phyloP scores from a whole-genome alignment of 2,797 vertebrate genomes.

The Gallinago nigripennis region DNA sequence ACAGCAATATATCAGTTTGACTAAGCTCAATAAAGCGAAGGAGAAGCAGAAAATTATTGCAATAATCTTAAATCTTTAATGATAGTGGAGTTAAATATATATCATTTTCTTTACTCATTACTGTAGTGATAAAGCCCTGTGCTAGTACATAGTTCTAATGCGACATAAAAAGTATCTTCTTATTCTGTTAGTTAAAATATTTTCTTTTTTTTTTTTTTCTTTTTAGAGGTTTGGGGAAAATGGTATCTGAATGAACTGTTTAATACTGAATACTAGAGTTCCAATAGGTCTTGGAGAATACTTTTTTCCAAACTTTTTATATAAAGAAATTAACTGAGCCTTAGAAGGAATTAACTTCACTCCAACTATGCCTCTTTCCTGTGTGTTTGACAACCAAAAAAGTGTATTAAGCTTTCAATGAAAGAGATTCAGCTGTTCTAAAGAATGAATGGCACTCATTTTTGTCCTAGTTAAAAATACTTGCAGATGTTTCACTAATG shows the following conservation, averaged over 20 bases:
- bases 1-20: constrained; percentile 48
- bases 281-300: neutral
- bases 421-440: constrained; percentile 17
- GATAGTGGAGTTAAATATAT: constrained; percentile 23
- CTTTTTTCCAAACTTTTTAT: neutral
- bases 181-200: neutral
- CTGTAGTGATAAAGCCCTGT: neutral
- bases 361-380: neutral
- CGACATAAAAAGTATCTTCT: neutral
- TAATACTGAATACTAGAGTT: neutral
- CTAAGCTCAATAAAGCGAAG: constrained; percentile 34
- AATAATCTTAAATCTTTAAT: constrained; percentile 62
- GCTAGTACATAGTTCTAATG: neutral
- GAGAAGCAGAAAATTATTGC: constrained; percentile 57
- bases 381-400: neutral
- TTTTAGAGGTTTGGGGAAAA: neutral
- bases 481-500: constrained; percentile 53
- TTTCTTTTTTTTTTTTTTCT: neutral
- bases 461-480: constrained; percentile 44
- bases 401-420: neutral
- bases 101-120: constrained; percentile 53
- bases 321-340: neutral
- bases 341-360: neutral
- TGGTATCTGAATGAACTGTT: neutral
- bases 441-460: constrained; percentile 32